Base-by-base conservation (phyloP, 2,113 vertebrate genomes). In the Tachycineta bicolor region DNA sequence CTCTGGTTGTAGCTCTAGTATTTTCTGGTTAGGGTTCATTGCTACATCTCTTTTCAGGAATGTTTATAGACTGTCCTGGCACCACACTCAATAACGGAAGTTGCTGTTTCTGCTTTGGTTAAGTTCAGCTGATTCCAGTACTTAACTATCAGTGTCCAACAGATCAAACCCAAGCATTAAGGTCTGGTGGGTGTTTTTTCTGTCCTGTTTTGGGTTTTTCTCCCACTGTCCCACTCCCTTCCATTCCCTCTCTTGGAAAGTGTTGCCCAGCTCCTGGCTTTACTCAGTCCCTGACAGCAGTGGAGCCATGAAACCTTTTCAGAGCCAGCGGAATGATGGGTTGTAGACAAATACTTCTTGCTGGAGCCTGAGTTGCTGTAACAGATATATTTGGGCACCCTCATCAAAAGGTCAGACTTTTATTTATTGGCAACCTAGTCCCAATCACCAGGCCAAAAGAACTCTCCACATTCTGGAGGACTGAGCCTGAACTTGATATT, bases 201-300 rank as follows among this genome's bases (percentile, higher is more conserved):
- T 31, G 4, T 28, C 11, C 31, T 52, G 24, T 23, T n/a, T 28
- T 33, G 22, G 19, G 6, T 33, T 25, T 46, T 34, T 6, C 12
- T 28, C 12, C 15, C 9, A 3, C 12, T 52, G 10, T n/a, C 10
- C 31, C 2, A 1, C 5, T 41, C 14, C 21, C 3, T 87, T 26
- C 16, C 22, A 21, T 56, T 80, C 11, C 5, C 5, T n/a, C 34
- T 62, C 24, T 60, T 43, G 44, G 43, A 11, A 76, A 12, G 11
- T n/a, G 12, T 20, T 87, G n/a, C 24, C 21, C 39, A 26, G 23
- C 29, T 80, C 52, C 69, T 77, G 67, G 19, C 25, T 82, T 41
- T n/a, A 5, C 41, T 85, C 11, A 15, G 22, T 39, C 29, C 8
- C 53, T 29, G 14, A 17, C 37, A 80, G 76, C 67, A 49, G 4